A percentile compares a stretch with the other conserved stretches of the same genome.
Evolutionary conservation across 2,888 invertebrate species (phyloP).

Genomic region (Chloroclysta siterata): DNA sequence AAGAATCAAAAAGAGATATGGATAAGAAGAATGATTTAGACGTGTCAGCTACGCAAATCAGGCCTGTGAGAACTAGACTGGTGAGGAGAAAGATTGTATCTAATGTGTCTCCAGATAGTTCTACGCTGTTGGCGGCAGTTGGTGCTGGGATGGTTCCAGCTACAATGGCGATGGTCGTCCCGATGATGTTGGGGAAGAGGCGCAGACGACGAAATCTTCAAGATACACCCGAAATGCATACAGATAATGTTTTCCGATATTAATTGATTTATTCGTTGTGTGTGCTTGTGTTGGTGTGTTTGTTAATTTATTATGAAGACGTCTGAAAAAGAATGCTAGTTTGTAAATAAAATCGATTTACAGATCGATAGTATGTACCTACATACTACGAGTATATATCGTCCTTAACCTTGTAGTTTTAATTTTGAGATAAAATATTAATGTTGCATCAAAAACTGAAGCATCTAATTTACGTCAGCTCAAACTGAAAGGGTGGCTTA

Average conservation of each 20-base stretch:
- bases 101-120: slow-evolving; percentile 78
- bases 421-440: too few species aligned
- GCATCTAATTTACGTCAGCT: too few species aligned
- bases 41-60: slow-evolving; percentile 57
- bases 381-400: too few species aligned
- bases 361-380: too few species aligned
- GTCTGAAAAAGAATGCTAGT: slow-evolving; percentile 17
- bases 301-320: slow-evolving; percentile 43
- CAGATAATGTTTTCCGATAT: slow-evolving; percentile 57
- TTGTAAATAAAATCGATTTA: background rate
- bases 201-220: slow-evolving; percentile 65
- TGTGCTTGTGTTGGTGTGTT: slow-evolving; percentile 48
- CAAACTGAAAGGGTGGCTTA: too few species aligned
- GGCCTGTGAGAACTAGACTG: slow-evolving; percentile 63
- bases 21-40: slow-evolving; percentile 70
- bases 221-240: slow-evolving; percentile 45
- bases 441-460: background rate
- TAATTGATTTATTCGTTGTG: slow-evolving; percentile 32
- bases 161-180: slow-evolving; percentile 92
- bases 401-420: too few species aligned
- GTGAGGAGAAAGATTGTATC: slow-evolving; percentile 66
- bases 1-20: slow-evolving; percentile 82
- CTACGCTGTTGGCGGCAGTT: slow-evolving; percentile 89
- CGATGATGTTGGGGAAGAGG: slow-evolving; percentile 88
- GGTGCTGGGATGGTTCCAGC: slow-evolving; percentile 92